Base-by-base conservation (phyloP, 1,140 invertebrate species). In the Lucilia sericata region DNA sequence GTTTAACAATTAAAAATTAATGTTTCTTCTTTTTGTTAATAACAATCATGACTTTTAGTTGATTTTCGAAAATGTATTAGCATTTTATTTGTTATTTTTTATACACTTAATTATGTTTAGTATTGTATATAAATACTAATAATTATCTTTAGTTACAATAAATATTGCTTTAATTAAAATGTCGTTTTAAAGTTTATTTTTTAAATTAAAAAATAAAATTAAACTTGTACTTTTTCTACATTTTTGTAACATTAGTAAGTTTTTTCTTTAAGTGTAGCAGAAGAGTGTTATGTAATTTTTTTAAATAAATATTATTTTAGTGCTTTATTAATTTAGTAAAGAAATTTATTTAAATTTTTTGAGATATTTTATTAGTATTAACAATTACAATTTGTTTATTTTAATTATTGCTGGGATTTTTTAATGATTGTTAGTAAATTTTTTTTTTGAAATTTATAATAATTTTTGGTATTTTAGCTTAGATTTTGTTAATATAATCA, bases 61-160 rank as follows among this genome's bases (percentile, higher is more conserved):
- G 55, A 5, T 30, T 30, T 30, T 30, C 25, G 1, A 1, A 60
- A n/a, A n/a, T n/a, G 4, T 70, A 10, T 25, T 70, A 2, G 25
- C 3, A 30, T 30, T 30, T 30, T 2, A 30, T 25, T 70, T 70
- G 3, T 70, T 21, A 19, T 70, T 70, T 25, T 70, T 25, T 70
- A 25, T 10, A 70, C 8, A 25, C 19, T 19, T 21, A n/a, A 65
- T 70, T 60, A 60, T 60, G n/a, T 60, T 17, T 7, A 60, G 14
- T 49, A 25, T 74, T 51, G 42, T 17, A 75, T 83, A 51, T 51
- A 36, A 17, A 42, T 36, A 36, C 75, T 34, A 81, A 25, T 81
- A 82, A 60, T 25, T 82, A 82, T 55, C 25, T 74, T 82, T 51
- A 47, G 80, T 51, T 47, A 55, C 36, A 30, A 47, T 82, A 47